Percentiles rank a stretch among this genome's conserved stretches.
Conservation (phyloP, 37 sponge, comb jelly and placozoan genomes). For the Hormiphora californensis region DNA sequence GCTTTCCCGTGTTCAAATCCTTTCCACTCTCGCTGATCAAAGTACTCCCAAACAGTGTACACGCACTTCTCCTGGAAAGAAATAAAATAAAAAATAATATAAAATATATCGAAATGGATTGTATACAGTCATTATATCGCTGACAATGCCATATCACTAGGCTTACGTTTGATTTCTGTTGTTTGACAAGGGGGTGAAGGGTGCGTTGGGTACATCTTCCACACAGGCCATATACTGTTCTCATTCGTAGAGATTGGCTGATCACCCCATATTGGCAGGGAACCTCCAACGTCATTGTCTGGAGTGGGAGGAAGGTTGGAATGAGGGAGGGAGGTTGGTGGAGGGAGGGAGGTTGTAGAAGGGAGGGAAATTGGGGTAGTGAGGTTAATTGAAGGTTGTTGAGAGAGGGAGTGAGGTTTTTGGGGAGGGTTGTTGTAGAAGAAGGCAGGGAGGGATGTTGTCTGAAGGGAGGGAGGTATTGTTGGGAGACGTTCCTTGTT, state of each 20-base stretch:
- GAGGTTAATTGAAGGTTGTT: neutral
- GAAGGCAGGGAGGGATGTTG: neutral
- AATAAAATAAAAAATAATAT: neutral
- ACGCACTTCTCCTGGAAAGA: neutral
- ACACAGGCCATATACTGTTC: conserved; percentile 32
- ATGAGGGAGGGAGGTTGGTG: neutral
- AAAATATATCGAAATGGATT: too few species aligned
- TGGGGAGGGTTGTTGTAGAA: neutral
- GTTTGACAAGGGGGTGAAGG: conserved; percentile 23
- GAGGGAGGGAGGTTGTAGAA: neutral
- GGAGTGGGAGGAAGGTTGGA: neutral
- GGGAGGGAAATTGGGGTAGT: neutral
- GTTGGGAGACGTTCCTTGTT: too few species aligned
- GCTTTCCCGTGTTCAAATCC: conserved; percentile 39
- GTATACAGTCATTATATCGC: too few species aligned
- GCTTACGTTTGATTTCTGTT: neutral
- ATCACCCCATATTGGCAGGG: conserved; percentile 19
- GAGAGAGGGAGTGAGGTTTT: neutral
- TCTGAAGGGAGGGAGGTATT: neutral
- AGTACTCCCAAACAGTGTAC: conserved; percentile 29
- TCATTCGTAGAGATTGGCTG: conserved; percentile 8
- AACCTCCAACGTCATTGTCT: conserved; percentile 7
- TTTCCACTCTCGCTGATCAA: conserved; percentile 4
- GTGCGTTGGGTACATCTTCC: neutral
- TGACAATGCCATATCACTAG: too few species aligned